Percentiles rank a stretch among this genome's conserved stretches.
Evolutionary conservation across 2,888 invertebrate species (phyloP).

Genomic region (Hypselothyrea guttata): DNA sequence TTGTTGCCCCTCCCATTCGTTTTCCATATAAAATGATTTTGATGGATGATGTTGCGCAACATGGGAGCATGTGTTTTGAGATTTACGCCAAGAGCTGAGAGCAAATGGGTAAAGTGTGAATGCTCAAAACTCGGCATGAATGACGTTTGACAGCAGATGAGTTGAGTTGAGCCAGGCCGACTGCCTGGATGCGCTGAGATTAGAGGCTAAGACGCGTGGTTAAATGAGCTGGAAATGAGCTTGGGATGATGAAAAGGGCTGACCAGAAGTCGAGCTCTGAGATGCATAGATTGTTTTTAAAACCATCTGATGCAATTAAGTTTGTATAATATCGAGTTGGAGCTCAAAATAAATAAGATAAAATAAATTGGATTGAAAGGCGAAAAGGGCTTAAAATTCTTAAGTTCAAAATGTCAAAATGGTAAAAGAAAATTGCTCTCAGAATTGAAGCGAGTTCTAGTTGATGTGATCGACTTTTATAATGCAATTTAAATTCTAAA

Average conservation of each 20-base stretch:
- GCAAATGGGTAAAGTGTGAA: slow-evolving; percentile 38
- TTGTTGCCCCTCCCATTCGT: slow-evolving; percentile 62
- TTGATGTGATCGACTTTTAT: too few relatives aligned
- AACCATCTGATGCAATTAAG: too few relatives aligned
- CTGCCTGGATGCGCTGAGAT: slow-evolving; percentile 68
- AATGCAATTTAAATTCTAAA: too few relatives aligned
- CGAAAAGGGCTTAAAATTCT: too few relatives aligned
- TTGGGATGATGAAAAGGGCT: not conserved
- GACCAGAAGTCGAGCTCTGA: not conserved
- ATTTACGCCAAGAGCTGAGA: slow-evolving; percentile 56
- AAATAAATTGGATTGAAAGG: not conserved
- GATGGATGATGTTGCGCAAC: slow-evolving; percentile 75
- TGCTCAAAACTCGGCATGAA: slow-evolving; percentile 22
- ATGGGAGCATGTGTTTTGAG: slow-evolving; percentile 72
- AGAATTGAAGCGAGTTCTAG: too few relatives aligned
- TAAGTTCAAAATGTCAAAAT: too few relatives aligned
- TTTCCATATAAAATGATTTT: slow-evolving; percentile 76
- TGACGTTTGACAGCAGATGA: slow-evolving; percentile 40
- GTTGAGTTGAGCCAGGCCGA: slow-evolving; percentile 33
- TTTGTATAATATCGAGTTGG: too few relatives aligned
- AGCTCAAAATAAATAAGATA: too few relatives aligned
- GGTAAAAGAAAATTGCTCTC: too few relatives aligned
- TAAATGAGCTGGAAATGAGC: slow-evolving; percentile 62
- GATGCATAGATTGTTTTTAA: slow-evolving; percentile 4
- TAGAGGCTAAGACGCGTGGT: slow-evolving; percentile 54